A percentile compares a stretch with the other conserved stretches of the same genome.
Evolutionary conservation across 2,797 vertebrate species (phyloP).

Genomic region (Hipposideros larvatus): DNA sequence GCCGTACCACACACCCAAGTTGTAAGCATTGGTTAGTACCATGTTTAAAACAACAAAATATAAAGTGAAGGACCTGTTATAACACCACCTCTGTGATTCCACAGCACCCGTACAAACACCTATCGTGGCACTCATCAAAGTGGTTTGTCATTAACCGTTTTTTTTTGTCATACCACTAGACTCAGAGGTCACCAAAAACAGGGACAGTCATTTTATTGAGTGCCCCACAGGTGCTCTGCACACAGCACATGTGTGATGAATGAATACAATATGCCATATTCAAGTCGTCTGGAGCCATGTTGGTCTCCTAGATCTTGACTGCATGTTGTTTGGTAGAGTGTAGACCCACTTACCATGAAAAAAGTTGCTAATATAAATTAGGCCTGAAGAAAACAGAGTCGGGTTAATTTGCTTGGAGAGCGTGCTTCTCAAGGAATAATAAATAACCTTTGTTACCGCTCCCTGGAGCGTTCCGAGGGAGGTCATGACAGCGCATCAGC

Average conservation of each 20-base stretch:
- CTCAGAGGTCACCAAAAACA: neutral
- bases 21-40: neutral
- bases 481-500: neutral
- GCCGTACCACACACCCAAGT: neutral
- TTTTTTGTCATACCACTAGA: neutral
- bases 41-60: neutral
- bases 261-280: neutral
- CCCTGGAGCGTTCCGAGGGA: neutral
- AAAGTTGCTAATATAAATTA: neutral
- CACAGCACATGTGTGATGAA: neutral
- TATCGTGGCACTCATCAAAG: neutral
- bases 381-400: neutral
- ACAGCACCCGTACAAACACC: neutral
- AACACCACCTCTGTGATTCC: conserved; percentile 1
- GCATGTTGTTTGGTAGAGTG: neutral
- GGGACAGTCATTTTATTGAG: neutral
- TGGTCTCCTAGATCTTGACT: neutral
- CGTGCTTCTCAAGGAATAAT: conserved; percentile 19
- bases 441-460: neutral
- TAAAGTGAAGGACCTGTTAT: neutral
- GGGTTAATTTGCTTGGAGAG: neutral
- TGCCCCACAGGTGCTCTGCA: neutral
- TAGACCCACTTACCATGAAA: neutral
- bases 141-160: neutral
- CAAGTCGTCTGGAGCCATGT: neutral